Evolutionary conservation across 2,888 invertebrate species (phyloP).

Genomic region (Patella caerulea): DNA sequence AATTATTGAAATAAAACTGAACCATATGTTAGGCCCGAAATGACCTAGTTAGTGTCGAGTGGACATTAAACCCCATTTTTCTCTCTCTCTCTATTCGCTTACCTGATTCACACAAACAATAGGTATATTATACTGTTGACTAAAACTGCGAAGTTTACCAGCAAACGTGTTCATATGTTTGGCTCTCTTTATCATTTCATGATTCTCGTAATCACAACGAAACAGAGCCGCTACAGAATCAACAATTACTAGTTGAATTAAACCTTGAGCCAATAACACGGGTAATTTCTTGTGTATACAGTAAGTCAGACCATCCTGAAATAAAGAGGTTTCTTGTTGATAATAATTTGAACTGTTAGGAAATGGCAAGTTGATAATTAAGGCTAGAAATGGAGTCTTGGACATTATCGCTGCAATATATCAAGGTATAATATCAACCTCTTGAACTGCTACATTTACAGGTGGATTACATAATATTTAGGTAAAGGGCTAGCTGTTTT

Average conservation of each 20-base stretch:
- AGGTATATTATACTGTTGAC: constrained; percentile 75
- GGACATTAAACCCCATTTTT: no score
- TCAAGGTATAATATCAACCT: neutral
- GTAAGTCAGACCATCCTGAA: constrained; percentile 60
- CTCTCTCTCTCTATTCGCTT: constrained; percentile 31
- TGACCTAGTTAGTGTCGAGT: no score
- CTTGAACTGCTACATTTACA: neutral
- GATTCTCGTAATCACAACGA: constrained; percentile 74
- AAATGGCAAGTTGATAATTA: no score
- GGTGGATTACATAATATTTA: neutral
- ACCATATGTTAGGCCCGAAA: no score
- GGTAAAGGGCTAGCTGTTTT: no score
- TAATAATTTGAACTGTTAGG: no score
- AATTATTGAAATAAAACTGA: no score
- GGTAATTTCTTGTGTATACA: constrained; percentile 75
- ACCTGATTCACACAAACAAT: constrained; percentile 84
- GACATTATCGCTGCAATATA: no score
- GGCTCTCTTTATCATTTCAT: constrained; percentile 70
- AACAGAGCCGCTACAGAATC: constrained; percentile 84
- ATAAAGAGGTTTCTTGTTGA: neutral
- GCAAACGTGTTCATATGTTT: constrained; percentile 73
- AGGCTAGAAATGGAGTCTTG: no score
- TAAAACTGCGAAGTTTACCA: constrained; percentile 75
- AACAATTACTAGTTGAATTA: constrained; percentile 79
- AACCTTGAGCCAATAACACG: constrained; percentile 73